Conservation (phyloP, 1,140 invertebrate species). For the Ganaspis sp. region DNA sequence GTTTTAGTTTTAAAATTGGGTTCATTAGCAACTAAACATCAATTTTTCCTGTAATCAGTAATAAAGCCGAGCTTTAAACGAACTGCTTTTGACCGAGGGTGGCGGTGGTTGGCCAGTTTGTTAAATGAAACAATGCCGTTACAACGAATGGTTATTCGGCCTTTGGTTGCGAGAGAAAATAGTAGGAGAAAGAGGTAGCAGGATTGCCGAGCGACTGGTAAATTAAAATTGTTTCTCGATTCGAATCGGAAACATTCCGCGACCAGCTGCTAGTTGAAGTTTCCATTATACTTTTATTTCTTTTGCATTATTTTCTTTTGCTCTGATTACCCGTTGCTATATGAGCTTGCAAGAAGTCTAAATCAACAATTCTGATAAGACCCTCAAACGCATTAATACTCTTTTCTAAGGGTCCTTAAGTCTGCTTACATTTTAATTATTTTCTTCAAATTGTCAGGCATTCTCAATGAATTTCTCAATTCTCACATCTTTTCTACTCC, state of each 20-base stretch:
- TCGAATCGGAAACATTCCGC: conserved; percentile 64
- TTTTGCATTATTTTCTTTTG: neutral
- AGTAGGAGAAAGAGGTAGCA: conserved; percentile 27
- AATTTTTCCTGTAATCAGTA: conserved; percentile 71
- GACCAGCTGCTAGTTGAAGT: conserved; percentile 40
- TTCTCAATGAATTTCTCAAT: no score
- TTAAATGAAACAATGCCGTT: conserved; percentile 71
- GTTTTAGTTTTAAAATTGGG: conserved; percentile 51
- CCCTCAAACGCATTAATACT: no score
- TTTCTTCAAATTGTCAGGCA: no score
- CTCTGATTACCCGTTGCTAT: neutral
- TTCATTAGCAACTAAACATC: conserved; percentile 54
- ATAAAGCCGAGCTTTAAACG: conserved; percentile 57
- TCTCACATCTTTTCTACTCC: no score
- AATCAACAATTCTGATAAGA: neutral
- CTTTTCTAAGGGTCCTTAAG: no score
- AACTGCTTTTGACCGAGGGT: conserved; percentile 59
- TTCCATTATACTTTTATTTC: conserved; percentile 36
- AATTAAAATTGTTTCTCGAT: conserved; percentile 69
- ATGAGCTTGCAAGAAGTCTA: neutral
- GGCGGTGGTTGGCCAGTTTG: conserved; percentile 61
- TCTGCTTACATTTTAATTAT: no score
- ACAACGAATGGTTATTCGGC: conserved; percentile 69
- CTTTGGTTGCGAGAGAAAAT: conserved; percentile 37
- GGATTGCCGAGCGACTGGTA: conserved; percentile 56